Evolutionary conservation across 2,113 vertebrate species (phyloP), one percentile per base, ranked within the genome.

Genomic region (Chionis minor): DNA sequence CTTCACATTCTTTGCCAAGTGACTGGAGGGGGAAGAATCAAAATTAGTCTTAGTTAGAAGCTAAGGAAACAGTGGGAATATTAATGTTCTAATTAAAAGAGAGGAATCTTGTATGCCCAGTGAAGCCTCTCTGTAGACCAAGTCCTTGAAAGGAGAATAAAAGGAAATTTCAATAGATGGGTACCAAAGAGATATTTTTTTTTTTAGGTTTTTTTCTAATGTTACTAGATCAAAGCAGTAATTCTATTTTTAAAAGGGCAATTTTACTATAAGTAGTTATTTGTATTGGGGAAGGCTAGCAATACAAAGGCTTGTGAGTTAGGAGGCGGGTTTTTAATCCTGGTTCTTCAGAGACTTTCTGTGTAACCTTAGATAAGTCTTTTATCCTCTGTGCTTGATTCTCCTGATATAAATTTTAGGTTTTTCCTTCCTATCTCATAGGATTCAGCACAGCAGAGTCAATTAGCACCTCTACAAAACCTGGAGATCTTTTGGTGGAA

Each of bases 81-180:
- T 97, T 93, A 94, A 98, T 90, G 62, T 72, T 90, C 47, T 92
- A 77, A 85, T 81, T 96, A 95, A 89, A 96, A 90, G 79, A 92
- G 75, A 71, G 23, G 27, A 96, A 87, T 62, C 66, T 91, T 56
- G 13, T 42, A 65, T 38, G 71, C 40, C 54, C 69, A 74, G 22
- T 55, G 72, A 95, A 93, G 81, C 55, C 49, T 94, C 85, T 93
- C 75, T 89, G 55, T 62, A 92, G 83, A 94, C 62, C n/a, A 81
- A 86, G 44, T 63, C 86, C 69, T 89, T 90, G 82, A 95, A 77
- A 95, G 72, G 1, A 88, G 47, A 96, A 87, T 89, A 94, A 81
- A 95, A 92, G 38, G 28, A 92, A 90, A 65, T 28, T 96, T 33
- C 18, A 71, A 59, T 69, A 85, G 44, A 72, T 35, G 19, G 45